Percentiles rank a stretch among this genome's conserved stretches.
These are phyloP conservation scores for Prunella strophiata DNA, from an alignment of 2,797 vertebrate species.

Conservation along the genomic window DNA sequence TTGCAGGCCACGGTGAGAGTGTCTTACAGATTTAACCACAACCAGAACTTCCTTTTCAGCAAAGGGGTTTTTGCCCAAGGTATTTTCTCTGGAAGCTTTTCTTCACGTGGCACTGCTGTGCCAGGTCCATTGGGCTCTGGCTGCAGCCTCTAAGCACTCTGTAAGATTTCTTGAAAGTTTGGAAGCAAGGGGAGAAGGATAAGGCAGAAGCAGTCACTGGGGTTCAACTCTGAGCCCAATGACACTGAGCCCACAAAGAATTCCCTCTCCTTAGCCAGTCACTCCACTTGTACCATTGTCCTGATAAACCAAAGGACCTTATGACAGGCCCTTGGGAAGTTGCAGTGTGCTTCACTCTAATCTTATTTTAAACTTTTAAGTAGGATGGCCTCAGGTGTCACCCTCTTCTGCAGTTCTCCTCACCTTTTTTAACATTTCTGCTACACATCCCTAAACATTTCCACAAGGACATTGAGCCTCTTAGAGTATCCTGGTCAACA, in stretches of 20 bases:
- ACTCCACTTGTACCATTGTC: rapidly evolving
- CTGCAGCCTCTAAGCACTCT: background rate
- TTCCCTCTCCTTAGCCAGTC: background rate
- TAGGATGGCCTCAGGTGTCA: background rate
- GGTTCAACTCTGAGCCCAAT: background rate
- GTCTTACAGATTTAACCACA: background rate
- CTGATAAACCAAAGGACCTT: background rate
- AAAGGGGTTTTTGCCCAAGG: background rate
- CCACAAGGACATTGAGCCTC: background rate
- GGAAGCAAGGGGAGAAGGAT: background rate
- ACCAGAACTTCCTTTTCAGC: background rate
- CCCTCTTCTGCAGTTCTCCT: background rate
- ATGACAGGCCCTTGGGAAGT: background rate
- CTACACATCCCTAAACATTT: background rate
- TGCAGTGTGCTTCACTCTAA: background rate
- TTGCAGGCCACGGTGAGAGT: background rate
- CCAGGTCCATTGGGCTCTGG: background rate
- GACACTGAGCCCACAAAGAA: background rate
- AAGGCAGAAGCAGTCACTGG: background rate
- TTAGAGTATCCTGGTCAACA: background rate
- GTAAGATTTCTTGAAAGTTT: no score
- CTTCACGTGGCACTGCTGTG: rapidly evolving
- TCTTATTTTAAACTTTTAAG: background rate
- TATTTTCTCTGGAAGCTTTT: background rate
- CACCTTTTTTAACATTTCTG: background rate